Percentiles rank a stretch among this genome's conserved stretches.
phyloP scores from a whole-genome alignment of 2,888 invertebrate species.

The Pinctada fucata region DNA sequence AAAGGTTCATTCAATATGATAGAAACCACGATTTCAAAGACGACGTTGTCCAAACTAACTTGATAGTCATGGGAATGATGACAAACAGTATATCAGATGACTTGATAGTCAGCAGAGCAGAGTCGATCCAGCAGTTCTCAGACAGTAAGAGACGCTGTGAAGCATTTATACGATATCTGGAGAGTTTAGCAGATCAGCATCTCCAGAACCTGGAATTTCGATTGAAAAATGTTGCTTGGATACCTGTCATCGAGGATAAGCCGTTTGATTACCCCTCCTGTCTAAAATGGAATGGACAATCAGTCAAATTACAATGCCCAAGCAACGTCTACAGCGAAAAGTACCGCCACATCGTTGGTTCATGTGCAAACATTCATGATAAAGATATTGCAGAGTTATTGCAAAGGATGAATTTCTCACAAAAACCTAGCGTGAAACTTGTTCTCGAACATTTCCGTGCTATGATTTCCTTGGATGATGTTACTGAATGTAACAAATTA shows the following conservation, averaged over 20 bases:
- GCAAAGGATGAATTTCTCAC: background rate
- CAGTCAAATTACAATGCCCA: background rate
- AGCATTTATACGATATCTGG: too few species aligned
- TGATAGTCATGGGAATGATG: background rate
- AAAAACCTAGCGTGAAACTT: background rate
- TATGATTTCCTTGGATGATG: conserved; percentile 54
- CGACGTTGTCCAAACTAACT: background rate
- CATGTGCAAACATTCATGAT: background rate
- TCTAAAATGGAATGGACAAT: background rate
- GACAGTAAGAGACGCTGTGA: too few species aligned
- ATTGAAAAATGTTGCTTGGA: background rate
- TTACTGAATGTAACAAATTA: conserved; percentile 22
- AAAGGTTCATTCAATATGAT: background rate
- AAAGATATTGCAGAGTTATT: background rate
- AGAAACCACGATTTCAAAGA: background rate
- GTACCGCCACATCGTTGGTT: background rate
- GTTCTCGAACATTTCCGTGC: background rate
- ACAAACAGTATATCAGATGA: background rate
- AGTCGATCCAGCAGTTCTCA: background rate
- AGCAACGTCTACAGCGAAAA: background rate
- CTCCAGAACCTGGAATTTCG: too few species aligned
- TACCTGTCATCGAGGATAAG: background rate
- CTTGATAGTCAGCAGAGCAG: background rate
- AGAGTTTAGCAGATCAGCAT: too few species aligned
- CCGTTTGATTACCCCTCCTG: background rate